Evolutionary conservation across 2,113 vertebrate genomes (phyloP).

Genomic region (Ciconia boyciana): DNA sequence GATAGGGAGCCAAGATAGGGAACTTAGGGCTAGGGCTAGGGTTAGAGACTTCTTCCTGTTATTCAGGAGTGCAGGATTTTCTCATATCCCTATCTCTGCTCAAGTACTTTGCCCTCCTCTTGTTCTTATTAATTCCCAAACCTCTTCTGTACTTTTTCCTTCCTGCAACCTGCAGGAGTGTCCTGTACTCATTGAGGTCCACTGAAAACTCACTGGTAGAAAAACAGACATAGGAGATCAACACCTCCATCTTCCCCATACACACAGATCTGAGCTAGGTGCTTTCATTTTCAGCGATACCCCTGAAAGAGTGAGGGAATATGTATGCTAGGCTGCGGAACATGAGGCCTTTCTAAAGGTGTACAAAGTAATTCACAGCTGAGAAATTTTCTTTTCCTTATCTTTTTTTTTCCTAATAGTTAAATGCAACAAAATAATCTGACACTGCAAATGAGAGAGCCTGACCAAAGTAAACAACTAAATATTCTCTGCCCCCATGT

Average conservation of each 20-base stretch:
- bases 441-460: not conserved
- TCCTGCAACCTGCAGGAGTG: not conserved
- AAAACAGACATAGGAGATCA: not conserved
- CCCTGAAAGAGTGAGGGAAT: not conserved
- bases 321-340: not conserved
- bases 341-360: not conserved
- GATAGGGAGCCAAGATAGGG: not conserved
- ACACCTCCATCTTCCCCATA: not conserved
- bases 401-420: rapidly evolving
- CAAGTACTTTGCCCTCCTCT: not conserved
- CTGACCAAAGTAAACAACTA: not conserved
- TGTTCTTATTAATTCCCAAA: not conserved
- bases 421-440: not conserved
- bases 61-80: not conserved
- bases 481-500: not conserved
- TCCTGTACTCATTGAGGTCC: not conserved
- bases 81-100: not conserved
- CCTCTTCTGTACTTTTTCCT: not conserved
- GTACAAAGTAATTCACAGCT: not conserved
- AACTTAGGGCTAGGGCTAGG: not conserved
- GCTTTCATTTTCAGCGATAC: not conserved
- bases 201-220: not conserved
- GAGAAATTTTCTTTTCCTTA: not conserved
- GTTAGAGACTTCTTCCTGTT: not conserved
- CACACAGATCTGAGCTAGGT: not conserved